Percentiles rank a stretch among this genome's conserved stretches.
Conservation (phyloP, 2,113 vertebrate species). For the Camelus dromedarius region DNA sequence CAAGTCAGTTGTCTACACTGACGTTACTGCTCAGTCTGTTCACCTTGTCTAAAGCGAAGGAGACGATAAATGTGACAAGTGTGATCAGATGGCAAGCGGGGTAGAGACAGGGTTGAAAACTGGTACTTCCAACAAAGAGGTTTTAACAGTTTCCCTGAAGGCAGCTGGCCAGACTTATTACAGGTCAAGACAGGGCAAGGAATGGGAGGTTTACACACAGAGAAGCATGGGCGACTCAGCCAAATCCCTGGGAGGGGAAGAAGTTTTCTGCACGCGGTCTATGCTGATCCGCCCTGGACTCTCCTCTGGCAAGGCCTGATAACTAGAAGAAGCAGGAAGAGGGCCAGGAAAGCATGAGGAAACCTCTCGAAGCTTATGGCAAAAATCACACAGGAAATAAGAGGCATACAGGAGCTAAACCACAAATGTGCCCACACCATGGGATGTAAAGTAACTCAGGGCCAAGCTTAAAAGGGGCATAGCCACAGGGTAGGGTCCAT, state of each 20-base stretch:
- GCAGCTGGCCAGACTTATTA: neutral
- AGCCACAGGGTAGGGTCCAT: neutral
- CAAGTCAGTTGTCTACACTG: slow-evolving; percentile 35
- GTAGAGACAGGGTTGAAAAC: accelerated
- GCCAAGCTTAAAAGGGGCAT: neutral
- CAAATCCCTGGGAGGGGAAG: no score
- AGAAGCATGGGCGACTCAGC: neutral
- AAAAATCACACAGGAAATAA: neutral
- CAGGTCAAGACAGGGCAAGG: neutral
- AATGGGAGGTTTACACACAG: neutral
- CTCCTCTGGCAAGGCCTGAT: neutral
- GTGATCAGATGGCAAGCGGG: neutral
- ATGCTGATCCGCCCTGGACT: neutral
- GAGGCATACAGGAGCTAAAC: neutral
- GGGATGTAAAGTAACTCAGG: neutral
- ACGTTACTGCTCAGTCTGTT: neutral
- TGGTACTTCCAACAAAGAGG: neutral
- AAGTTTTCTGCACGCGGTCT: neutral
- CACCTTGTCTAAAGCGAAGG: neutral
- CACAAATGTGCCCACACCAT: neutral
- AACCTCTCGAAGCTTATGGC: neutral
- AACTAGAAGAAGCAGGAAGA: neutral
- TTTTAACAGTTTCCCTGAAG: neutral
- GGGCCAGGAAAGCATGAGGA: neutral
- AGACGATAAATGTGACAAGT: neutral